Base-by-base conservation (phyloP, 2,888 invertebrate species). In the Watsonalla binaria region DNA sequence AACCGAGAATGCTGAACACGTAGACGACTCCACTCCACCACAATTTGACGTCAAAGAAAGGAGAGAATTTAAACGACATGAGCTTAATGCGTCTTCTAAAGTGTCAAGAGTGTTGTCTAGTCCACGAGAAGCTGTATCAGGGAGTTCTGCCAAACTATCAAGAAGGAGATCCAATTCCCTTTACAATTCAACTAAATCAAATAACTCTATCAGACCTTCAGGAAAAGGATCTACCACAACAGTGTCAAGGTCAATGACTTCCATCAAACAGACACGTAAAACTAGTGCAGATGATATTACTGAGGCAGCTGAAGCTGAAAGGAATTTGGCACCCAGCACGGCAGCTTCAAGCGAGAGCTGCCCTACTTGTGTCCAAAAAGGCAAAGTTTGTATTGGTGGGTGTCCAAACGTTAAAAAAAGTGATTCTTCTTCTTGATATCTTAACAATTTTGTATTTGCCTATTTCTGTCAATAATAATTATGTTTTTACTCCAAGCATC, bases 341-440 rank as follows among this genome's bases (percentile, higher is more conserved):
- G 34, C 51, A 2, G 8, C 37, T 5, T 8, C 11, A 11, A 54
- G 55, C 13, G 59, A 58, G 6, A 56, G 51, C 33, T 85, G 84
- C 65, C 63, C 76, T 0, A 76, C 65, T 58, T 85, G 85, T 62
- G 49, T 64, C 0, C 64, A 72, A 51, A 61, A 74, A 50, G 78
- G 77, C 0, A 69, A 69, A 51, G 63, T 62, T 5, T 85, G 85
- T 64, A 54, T 82, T 0, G 59, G 62, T 45, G 62, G 56, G 2
- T 85, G 84, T 61, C 82, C 82, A 0, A 68, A 55, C 45, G 66
- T 67, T 2, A 65, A 49, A 60, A 61, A 14, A 56, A 59, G 45
- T 37, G 61, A 52, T 54, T 46, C n/a, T 6, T 54, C 52, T 51
- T 46, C 49, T 51, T 50, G 14, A 37, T 9, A 11, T 49, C 14